Conservation (phyloP, 2,888 invertebrate genomes). For the Euzophera pinguis region DNA sequence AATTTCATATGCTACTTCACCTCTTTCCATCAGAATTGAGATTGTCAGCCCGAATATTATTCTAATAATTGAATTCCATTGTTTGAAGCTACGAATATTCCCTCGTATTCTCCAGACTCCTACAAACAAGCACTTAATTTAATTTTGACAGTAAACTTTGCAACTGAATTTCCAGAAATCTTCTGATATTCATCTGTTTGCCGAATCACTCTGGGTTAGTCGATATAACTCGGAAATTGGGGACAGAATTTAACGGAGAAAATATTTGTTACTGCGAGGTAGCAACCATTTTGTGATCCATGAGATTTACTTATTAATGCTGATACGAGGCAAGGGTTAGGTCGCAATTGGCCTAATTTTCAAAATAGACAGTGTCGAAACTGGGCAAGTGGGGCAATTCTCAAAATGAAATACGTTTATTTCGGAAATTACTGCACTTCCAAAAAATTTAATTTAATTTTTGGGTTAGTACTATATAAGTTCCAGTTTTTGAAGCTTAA, state of each 20-base stretch:
- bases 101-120: constrained; percentile 26
- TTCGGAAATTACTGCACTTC: too few relatives aligned
- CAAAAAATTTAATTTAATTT: too few relatives aligned
- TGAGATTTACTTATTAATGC: too few relatives aligned
- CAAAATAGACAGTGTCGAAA: too few relatives aligned
- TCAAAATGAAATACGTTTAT: too few relatives aligned
- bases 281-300: too few relatives aligned
- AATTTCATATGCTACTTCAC: background rate
- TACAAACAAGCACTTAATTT: constrained; percentile 41
- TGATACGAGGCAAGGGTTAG: too few relatives aligned
- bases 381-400: too few relatives aligned
- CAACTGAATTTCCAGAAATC: constrained; percentile 30
- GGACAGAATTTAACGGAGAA: background rate
- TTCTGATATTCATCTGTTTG: constrained; percentile 39
- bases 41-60: constrained; percentile 38
- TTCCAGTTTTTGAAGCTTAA: too few relatives aligned
- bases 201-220: constrained; percentile 18
- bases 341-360: too few relatives aligned
- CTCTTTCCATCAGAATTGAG: constrained; percentile 19
- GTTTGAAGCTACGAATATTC: constrained; percentile 26
- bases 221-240: background rate
- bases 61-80: constrained; percentile 40
- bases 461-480: too few relatives aligned
- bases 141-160: constrained; percentile 38
- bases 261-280: background rate